Base-by-base conservation (phyloP, 64 coral and sea anemone genomes). In the Cladopsammia gracilis region DNA sequence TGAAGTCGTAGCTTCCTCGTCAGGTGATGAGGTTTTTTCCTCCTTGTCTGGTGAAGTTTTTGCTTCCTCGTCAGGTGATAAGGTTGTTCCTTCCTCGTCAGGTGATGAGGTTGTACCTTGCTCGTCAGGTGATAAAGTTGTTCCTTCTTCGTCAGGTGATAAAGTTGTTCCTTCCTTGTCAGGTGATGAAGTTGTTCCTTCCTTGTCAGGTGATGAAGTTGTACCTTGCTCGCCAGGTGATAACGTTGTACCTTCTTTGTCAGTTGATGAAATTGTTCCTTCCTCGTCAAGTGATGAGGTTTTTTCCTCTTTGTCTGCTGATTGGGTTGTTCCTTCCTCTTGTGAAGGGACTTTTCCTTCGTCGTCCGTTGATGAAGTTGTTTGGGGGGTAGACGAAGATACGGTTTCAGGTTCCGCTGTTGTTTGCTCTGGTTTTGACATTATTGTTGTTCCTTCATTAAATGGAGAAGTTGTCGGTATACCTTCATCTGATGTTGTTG, bases 401-500 rank as follows among this genome's bases (percentile, higher is more conserved):
- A 64, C 5, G n/a, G n/a, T 20, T 64, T 6, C 13, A 64, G 16
- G 16, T 64, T 48, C 24, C 19, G 24, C 9, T 23, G 48, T 6
- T 11, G 15, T 2, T 53, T 24, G n/a, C 18, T 77, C 75, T 77
- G 16, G 48, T 11, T 2, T 22, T 4, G 51, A 8, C 0, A 48
- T 5, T 11, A 12, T 18, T 23, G 75, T 54, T 19, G 20, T 23
- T 79, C 54, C 56, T 64, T 62, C 78, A 16, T 64, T 23, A 6
- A 7, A 6, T 4, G 58, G 58, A 0, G 58, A 46, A 10, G 57
- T 45, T 82, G 58, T 62, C 6, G 58, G 57, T 45, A 46, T 46
- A 34, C 76, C 76, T 82, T 82, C 57, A 44, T 82, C 57, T 45
- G 78, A 62, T n/a, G 78, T 82, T n/a, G 58, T 20, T 11, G 42